Conservation (phyloP, 2,888 invertebrate species). For the Acleris laterana region DNA sequence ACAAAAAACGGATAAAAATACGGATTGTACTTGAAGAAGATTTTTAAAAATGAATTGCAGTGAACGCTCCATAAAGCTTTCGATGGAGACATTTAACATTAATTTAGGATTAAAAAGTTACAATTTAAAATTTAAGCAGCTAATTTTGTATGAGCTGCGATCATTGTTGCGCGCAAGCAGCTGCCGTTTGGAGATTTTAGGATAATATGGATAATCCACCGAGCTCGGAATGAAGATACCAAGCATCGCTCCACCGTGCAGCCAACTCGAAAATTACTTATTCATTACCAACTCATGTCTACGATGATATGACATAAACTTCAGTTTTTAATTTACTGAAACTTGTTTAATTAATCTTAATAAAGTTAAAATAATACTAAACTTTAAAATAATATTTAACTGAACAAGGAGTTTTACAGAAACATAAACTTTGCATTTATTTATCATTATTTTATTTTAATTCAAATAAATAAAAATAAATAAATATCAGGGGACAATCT, state of each 20-base stretch:
- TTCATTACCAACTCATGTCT: slow-evolving; percentile 67
- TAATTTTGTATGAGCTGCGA: slow-evolving; percentile 67
- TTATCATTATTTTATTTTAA: too few relatives aligned
- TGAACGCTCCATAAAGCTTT: slow-evolving; percentile 47
- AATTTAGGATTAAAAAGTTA: slow-evolving; percentile 63
- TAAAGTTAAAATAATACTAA: too few relatives aligned
- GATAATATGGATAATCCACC: slow-evolving; percentile 79
- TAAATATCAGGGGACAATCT: too few relatives aligned
- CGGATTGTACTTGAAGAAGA: slow-evolving; percentile 43
- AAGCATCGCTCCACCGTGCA: slow-evolving; percentile 65
- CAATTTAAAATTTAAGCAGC: slow-evolving; percentile 63
- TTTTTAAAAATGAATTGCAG: slow-evolving; percentile 47
- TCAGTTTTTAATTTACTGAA: not conserved
- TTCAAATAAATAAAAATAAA: too few relatives aligned
- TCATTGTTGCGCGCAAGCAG: slow-evolving; percentile 63
- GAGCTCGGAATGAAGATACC: slow-evolving; percentile 70
- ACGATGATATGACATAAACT: slow-evolving; percentile 46
- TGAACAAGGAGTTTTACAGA: too few relatives aligned
- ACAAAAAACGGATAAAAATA: slow-evolving; percentile 1
- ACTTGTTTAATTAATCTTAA: not conserved
- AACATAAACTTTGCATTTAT: too few relatives aligned
- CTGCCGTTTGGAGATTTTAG: slow-evolving; percentile 72
- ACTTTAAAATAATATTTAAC: too few relatives aligned
- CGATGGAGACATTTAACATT: slow-evolving; percentile 60
- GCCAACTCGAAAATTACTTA: slow-evolving; percentile 72